phyloP scores from a whole-genome alignment of 2,797 vertebrate genomes.

The Alca torda region DNA sequence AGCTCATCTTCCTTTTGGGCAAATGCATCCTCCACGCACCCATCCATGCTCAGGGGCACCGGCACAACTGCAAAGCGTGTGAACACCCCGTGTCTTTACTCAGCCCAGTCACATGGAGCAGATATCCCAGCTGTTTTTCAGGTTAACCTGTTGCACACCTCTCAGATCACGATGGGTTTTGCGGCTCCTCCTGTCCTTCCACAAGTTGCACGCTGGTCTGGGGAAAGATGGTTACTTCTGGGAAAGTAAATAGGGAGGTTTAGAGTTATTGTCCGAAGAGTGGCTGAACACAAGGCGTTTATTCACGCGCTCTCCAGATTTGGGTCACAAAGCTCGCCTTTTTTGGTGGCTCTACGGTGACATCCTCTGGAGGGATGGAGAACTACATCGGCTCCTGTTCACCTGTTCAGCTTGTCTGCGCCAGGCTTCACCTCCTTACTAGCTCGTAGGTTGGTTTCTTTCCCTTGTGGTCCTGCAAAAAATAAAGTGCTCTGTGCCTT shows the following conservation, averaged over 20 bases:
- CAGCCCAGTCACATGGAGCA: neutral
- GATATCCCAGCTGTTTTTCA: neutral
- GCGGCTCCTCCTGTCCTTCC: neutral
- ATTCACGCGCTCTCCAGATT: neutral
- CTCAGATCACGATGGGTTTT: neutral
- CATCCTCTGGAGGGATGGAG: conserved; percentile 62
- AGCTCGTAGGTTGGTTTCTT: neutral
- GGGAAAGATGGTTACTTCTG: neutral
- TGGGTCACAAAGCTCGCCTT: neutral
- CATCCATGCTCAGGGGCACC: no score
- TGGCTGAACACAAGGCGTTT: neutral
- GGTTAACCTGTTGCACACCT: neutral
- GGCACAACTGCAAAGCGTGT: neutral
- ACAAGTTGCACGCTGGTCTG: neutral
- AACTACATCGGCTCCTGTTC: neutral
- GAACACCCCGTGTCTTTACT: neutral
- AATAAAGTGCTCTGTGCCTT: neutral
- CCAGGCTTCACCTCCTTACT: neutral
- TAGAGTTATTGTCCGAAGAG: neutral
- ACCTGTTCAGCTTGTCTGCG: neutral
- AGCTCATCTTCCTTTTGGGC: neutral
- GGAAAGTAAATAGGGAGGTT: neutral
- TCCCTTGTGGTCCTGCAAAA: neutral
- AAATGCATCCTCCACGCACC: neutral
- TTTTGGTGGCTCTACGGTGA: conserved; percentile 58